Evolutionary conservation across 2,113 vertebrate species (phyloP).

Genomic region (Vombatus ursinus): DNA sequence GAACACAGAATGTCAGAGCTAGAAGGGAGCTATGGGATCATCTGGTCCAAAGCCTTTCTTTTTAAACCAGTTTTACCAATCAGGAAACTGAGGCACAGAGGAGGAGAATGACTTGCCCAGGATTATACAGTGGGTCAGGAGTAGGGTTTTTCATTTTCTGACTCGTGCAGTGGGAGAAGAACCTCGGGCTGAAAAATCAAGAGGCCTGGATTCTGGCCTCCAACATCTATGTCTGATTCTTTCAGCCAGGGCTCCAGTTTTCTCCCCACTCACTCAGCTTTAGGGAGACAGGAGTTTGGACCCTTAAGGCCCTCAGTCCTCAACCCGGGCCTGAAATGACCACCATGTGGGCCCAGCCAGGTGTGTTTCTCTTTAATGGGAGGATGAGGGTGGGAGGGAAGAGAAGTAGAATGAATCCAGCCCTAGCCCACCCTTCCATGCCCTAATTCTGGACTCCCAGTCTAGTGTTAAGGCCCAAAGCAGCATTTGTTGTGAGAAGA

Average conservation of each 20-base stretch:
- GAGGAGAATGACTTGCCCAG: background rate
- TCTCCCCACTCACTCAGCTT: background rate
- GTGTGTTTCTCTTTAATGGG: slow-evolving; percentile 72
- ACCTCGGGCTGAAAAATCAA: background rate
- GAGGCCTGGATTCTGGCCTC: background rate
- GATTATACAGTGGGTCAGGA: background rate
- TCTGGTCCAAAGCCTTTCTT: background rate
- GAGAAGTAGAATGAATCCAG: background rate
- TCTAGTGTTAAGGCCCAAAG: slow-evolving; percentile 80
- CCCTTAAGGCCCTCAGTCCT: background rate
- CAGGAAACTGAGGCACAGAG: background rate
- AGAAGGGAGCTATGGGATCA: background rate
- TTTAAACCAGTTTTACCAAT: background rate
- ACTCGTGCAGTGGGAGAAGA: background rate
- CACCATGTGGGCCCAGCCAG: slow-evolving; percentile 26
- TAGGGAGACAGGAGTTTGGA: background rate
- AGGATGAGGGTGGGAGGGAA: slow-evolving; percentile 23
- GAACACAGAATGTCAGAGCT: background rate
- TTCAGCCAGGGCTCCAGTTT: background rate
- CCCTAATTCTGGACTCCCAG: background rate
- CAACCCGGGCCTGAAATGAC: background rate
- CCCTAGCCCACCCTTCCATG: background rate
- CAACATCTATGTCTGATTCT: background rate
- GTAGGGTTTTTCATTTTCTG: background rate
- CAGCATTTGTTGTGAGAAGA: slow-evolving; percentile 65